Conservation (phyloP, 2,113 vertebrate genomes). For the Rhegmatorhina hoffmannsi region DNA sequence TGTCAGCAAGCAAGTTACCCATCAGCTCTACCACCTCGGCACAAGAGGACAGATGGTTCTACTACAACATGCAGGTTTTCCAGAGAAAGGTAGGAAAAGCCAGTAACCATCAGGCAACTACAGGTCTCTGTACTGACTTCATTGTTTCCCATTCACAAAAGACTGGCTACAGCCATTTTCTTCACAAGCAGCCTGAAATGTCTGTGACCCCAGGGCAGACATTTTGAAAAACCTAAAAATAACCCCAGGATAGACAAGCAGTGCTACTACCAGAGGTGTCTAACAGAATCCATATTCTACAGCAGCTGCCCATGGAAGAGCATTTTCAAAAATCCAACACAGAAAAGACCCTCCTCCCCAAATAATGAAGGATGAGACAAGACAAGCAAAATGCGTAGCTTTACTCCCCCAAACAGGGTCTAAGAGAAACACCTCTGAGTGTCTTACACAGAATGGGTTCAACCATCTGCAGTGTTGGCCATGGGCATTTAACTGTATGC, state of each 20-base stretch:
- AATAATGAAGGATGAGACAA: not conserved
- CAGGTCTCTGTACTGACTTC: not conserved
- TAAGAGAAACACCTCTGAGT: not conserved
- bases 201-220: not conserved
- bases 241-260: not conserved
- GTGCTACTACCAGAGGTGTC: not conserved
- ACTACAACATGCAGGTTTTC: not conserved
- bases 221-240: slow-evolving; percentile 9
- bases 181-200: not conserved
- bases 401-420: not conserved
- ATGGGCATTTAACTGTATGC: not conserved
- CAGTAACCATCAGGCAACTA: not conserved
- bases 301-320: not conserved
- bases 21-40: not conserved
- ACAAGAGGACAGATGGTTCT: not conserved
- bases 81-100: not conserved
- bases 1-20: not conserved
- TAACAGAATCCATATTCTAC: not conserved
- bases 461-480: not conserved
- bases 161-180: not conserved
- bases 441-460: not conserved
- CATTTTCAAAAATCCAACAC: not conserved
- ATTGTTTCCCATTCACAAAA: not conserved
- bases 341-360: not conserved
- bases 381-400: not conserved